Base-by-base conservation (phyloP, 2,797 vertebrate genomes). In the Novumbra hubbsi region DNA sequence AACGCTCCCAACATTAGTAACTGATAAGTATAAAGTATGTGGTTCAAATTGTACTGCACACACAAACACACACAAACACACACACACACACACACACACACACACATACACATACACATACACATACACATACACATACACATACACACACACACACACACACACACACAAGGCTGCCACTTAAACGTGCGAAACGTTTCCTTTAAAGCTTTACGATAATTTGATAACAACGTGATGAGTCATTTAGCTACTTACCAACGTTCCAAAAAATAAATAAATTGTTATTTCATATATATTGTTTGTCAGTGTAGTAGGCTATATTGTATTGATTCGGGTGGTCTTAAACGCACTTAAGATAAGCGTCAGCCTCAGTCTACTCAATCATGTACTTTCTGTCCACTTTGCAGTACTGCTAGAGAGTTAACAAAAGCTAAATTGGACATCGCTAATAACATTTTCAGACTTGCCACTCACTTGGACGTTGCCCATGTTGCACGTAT, bases 401-500 rank as follows among this genome's bases (percentile, higher is more conserved):
- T 30, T 16, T n/a, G 12, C 5, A 32, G 28, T 17, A 30, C 27
- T 15, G 3, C 11, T 19, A n/a, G n/a, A 48, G 41, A 21, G 17
- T 30, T 16, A 3, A 69, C 52, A 68, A 15, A 52, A 78, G 73
- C 8, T 16, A 45, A 19, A 8, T 34, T 41, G 32, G 30, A 4
- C 69, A 76, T 67, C 27, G 12, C 41, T 21, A 17, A 19, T 5
- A 70, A 67, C 17, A 63, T 34, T 24, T 62, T 38, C 34, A 24
- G n/a, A 17, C 11, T 63, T 50, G 63, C 16, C 71, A 86, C 91
- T 84, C 82, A 93, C 92, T 88, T 93, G 91, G 0, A 92, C 89
- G 90, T 94, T 94, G 50, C 93, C 93, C 93, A 94, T 94, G 76
- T 73, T 84, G 34, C 38, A 68, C 27, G 21, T 72, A 49, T 76